Evolutionary conservation across 92 coral and sea anemone species (phyloP).

Genomic region (Micromussa lordhowensis): DNA sequence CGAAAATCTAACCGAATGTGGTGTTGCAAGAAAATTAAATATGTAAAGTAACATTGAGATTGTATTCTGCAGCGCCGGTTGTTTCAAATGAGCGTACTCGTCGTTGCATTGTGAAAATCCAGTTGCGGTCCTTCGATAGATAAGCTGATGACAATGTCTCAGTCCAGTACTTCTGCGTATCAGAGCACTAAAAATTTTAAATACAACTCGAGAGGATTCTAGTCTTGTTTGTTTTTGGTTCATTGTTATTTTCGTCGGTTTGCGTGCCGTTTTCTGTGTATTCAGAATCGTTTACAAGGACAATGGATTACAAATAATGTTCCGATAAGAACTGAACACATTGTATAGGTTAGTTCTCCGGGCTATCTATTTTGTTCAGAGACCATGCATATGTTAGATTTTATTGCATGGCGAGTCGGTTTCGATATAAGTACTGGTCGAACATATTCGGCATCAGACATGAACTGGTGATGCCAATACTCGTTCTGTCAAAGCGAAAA

Average conservation of each 20-base stretch:
- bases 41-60: no score
- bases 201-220: neutral
- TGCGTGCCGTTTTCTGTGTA: slow-evolving; percentile 2
- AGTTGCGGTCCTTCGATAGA: neutral
- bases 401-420: neutral
- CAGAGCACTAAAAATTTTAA: neutral
- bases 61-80: neutral
- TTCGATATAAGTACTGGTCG: neutral
- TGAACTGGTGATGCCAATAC: neutral
- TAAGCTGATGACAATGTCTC: neutral
- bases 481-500: neutral
- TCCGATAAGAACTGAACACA: neutral
- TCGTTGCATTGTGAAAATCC: neutral
- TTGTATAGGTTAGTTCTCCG: neutral
- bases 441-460: neutral
- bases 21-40: neutral
- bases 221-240: neutral
- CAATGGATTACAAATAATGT: neutral
- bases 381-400: neutral
- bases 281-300: neutral
- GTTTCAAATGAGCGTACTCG: neutral
- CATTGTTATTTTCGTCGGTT: neutral
- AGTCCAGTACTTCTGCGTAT: neutral
- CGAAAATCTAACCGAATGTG: neutral
- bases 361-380: neutral